phyloP scores from a whole-genome alignment of 2,888 invertebrate species.

The Oscheius onirici region DNA sequence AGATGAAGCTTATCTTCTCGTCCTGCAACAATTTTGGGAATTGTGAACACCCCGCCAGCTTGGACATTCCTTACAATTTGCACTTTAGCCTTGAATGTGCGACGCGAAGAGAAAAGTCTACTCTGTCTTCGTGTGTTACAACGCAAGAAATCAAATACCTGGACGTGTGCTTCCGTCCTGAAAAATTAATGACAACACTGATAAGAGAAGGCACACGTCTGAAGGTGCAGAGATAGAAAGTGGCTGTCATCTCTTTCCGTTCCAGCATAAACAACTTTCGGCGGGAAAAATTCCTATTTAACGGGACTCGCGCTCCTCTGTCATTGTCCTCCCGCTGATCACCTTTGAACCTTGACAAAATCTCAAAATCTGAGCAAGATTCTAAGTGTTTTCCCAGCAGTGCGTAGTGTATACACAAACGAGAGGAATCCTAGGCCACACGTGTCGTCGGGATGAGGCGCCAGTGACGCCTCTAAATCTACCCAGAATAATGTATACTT shows the following conservation, averaged over 20 bases:
- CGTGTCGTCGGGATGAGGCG: slow-evolving; percentile 13
- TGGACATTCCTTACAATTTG: slow-evolving; percentile 7
- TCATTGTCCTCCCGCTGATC: too few relatives aligned
- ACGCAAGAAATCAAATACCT: slow-evolving; percentile 14
- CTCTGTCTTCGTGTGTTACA: neutral
- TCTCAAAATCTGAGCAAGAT: neutral
- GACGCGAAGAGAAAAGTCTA: neutral
- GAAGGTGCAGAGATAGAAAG: too few relatives aligned
- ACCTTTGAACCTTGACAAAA: neutral
- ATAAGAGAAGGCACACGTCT: too few relatives aligned
- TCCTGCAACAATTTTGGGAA: neutral
- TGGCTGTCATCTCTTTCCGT: too few relatives aligned
- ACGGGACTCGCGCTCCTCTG: neutral
- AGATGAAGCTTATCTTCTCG: slow-evolving; percentile 12
- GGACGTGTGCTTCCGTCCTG: slow-evolving; percentile 2
- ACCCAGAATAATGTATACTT: slow-evolving; percentile 22
- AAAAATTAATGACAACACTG: neutral
- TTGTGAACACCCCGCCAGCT: neutral
- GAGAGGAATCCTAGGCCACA: slow-evolving; percentile 2
- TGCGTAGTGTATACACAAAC: slow-evolving; percentile 2
- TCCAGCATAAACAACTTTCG: neutral
- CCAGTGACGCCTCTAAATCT: slow-evolving; percentile 18
- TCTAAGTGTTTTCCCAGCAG: slow-evolving; percentile 1
- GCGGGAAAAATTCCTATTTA: slow-evolving; percentile 9
- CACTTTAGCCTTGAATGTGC: neutral